Conservation (phyloP, 2,113 vertebrate genomes). For the Ceuthmochares aereus region DNA sequence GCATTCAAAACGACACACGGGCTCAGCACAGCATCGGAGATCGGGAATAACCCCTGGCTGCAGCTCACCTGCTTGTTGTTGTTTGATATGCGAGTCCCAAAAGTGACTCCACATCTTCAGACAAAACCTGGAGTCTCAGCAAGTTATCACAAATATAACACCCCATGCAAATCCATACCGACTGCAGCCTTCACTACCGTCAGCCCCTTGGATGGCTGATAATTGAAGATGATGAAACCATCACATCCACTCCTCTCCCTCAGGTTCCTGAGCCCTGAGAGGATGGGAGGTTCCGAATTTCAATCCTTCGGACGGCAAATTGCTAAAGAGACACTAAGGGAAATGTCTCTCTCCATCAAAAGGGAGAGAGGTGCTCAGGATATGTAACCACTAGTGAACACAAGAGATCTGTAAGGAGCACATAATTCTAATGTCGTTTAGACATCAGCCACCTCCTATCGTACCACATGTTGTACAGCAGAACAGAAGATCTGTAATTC, state of each 20-base stretch:
- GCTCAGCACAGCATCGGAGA: background rate
- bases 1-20: background rate
- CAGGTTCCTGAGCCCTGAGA: background rate
- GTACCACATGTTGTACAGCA: background rate
- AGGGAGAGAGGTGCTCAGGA: fast-evolving
- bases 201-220: background rate
- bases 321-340: background rate
- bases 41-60: background rate
- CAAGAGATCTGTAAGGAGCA: background rate
- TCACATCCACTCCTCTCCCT: background rate
- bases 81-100: background rate
- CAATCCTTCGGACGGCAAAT: background rate
- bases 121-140: background rate
- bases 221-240: background rate
- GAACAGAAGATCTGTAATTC: background rate
- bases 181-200: background rate
- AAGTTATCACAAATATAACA: background rate
- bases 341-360: background rate
- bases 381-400: background rate
- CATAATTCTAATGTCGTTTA: background rate
- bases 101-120: background rate
- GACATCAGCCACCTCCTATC: background rate
- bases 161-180: background rate
- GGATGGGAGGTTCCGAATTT: background rate
- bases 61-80: background rate